These are phyloP conservation scores for Plecotus auritus DNA, from an alignment of 2,113 vertebrate species.

Conservation along the genomic window DNA sequence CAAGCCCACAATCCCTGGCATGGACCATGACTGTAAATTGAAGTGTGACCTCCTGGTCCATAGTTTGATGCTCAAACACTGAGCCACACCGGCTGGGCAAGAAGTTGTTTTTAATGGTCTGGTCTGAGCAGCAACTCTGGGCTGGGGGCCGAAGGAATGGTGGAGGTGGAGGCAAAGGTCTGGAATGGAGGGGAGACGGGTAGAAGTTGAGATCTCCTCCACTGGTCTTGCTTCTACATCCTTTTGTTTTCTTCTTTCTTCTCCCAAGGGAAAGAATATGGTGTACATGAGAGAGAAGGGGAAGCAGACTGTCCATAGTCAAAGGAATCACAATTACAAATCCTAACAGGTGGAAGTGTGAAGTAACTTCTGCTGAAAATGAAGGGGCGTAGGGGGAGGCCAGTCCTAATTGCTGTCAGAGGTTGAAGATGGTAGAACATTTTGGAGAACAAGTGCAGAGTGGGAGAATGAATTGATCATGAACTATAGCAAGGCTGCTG, in stretches of 20 bases:
- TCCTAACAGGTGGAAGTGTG: neutral
- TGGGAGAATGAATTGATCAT: neutral
- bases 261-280: neutral
- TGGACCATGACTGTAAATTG: no score
- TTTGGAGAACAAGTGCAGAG: neutral
- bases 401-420: neutral
- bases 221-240: neutral
- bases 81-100: no score
- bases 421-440: neutral
- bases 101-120: neutral
- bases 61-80: no score
- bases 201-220: neutral
- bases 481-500: neutral
- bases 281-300: neutral
- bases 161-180: rapidly evolving
- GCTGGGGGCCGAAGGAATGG: neutral
- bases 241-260: neutral
- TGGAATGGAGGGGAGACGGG: no score
- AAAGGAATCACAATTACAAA: neutral
- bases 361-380: neutral
- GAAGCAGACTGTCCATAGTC: neutral
- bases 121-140: neutral
- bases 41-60: no score
- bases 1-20: no score
- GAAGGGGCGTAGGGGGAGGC: neutral